Evolutionary conservation across 2,888 invertebrate genomes (phyloP), one percentile per base, ranked within the genome.

Genomic region (Aplocera efformata): DNA sequence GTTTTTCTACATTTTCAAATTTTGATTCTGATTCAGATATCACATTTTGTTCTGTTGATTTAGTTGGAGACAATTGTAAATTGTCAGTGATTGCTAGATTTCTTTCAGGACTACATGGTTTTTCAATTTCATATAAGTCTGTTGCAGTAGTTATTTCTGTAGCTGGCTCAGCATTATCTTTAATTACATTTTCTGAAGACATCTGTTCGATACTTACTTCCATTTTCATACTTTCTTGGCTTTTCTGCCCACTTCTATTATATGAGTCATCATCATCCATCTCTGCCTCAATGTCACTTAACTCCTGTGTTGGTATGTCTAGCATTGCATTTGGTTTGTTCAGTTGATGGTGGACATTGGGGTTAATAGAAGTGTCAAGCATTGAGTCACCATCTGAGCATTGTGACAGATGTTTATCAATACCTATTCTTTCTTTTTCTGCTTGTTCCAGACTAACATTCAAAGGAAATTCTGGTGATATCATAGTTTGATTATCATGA

Each of bases 281-380:
- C 24, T 48, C 53, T 7, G 56, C 54, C 41, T 63, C 67, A 31
- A 54, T 57, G 48, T 72, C 72, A 52, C 77, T 71, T 0, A 78
- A 28, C 10, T 78, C 76, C 51, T 81, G 79, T 1, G 67, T 68
- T 3, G 83, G 84, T 56, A 85, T 84, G 50, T 84, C 78, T 24
- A 84, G 45, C 84, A 85, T 85, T 6, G 70, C 59, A 55, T 85
- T 74, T 1, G 82, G 82, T 56, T 68, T 68, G n/a, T 66, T 68
- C 1, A 84, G 52, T 1, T 65, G 58, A 48, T 79, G 79, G 7
- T 63, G 61, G 23, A 42, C 33, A 21, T 50, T 53, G 6, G 48
- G 50, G 9, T 34, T 39, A 3, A 47, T 50, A 10, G 32, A 30
- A 17, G 25, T 9, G 13, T 40, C 36, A 7, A 28, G 8, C 2